Evolutionary conservation across 2,113 vertebrate species (phyloP).

Genomic region (Pan troglodytes): NHGRI_mPanTro3-v2.1_pri NC_072408.2:54275001-54275500

Average conservation of each 20-base stretch:
- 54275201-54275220: constrained; percentile 82
- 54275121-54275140: constrained; percentile 84
- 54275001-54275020: constrained; percentile 76
- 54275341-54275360: not conserved
- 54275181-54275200: constrained; percentile 76
- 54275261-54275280: not conserved
- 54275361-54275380: no score
- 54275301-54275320: constrained; percentile 69
- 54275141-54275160: constrained; percentile 83
- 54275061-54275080: constrained; percentile 70
- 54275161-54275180: constrained; percentile 79
- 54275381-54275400: not conserved
- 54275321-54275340: constrained; percentile 53
- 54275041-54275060: constrained; percentile 78
- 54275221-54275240: constrained; percentile 66
- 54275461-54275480: not conserved
- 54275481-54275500: not conserved
- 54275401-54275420: not conserved
- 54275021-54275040: constrained; percentile 85
- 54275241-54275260: constrained; percentile 71
- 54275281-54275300: constrained; percentile 61
- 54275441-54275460: not conserved
- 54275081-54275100: constrained; percentile 72
- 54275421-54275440: constrained; percentile 1
- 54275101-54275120: constrained; percentile 68